Conservation (phyloP, 2,888 invertebrate genomes). For the Biston stratarius region DNA sequence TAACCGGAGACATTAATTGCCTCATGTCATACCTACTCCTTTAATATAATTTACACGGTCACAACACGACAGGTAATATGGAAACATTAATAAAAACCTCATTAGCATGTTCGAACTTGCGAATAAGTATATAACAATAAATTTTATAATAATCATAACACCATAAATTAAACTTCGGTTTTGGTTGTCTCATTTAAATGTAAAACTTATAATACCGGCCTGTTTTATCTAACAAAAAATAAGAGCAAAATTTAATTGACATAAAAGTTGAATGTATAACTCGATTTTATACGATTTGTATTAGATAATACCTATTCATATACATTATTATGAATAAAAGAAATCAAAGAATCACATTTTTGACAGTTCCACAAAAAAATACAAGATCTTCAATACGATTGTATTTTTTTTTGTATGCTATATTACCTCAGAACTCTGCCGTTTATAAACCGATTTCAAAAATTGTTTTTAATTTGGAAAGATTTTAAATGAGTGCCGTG, state of each 20-base stretch:
- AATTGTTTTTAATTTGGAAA: too few species aligned
- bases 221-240: background rate
- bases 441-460: too few species aligned
- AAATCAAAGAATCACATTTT: too few species aligned
- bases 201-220: background rate
- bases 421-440: too few species aligned
- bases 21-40: background rate
- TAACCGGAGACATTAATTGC: background rate
- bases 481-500: too few species aligned
- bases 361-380: too few species aligned
- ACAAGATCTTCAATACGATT: too few species aligned
- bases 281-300: too few species aligned
- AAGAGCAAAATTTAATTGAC: background rate
- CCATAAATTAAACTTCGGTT: conserved; percentile 14
- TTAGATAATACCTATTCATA: too few species aligned
- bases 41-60: conserved; percentile 1
- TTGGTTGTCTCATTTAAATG: conserved; percentile 8
- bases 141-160: conserved; percentile 8
- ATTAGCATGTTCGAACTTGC: conserved; percentile 9
- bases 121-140: conserved; percentile 7
- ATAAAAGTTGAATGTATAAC: background rate
- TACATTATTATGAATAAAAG: too few species aligned
- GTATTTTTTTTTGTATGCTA: too few species aligned
- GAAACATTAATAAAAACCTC: conserved; percentile 7
- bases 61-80: conserved; percentile 8